Base-by-base conservation (phyloP, 53 echinoderm and acorn worm genomes). In the Echinarachnius parma region DNA sequence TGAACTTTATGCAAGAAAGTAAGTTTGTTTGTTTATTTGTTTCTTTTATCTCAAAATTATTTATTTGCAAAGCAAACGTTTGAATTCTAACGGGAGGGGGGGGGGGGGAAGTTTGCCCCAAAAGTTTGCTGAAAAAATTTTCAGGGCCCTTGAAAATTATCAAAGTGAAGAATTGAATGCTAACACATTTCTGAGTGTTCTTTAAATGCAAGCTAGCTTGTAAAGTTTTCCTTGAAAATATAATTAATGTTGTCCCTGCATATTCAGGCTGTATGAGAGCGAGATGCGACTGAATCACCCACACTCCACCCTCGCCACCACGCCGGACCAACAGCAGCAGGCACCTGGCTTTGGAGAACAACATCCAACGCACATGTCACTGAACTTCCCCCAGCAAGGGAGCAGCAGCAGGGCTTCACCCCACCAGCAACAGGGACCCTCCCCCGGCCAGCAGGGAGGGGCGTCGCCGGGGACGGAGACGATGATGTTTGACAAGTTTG, bases 401-500 rank as follows among this genome's bases (percentile, higher is more conserved):
- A 14, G 47, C 31, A 46, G 47, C 26, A 33, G 53, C 34, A 11
- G 29, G 5, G 21, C 70, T 20, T 36, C 70, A 0, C 9, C 50
- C 48, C 27, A 21, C 34, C 62, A 52, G 36, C 34, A 34, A 9
- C 53, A 52, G 22, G 15, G 29, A 5, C 32, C 70, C 21, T 36
- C 70, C 2, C 9, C 50, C 48, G 36, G 30, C 34, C 62, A 52
- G 36, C 34, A 34, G 14, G 21, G 75, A 34, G 42, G 10, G 5
- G 31, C 65, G 16, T 31, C 68, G n/a, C 29, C 62, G 31, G 62
- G 57, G 36, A 71, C 55, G 28, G 76, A 76, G 42, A 23, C 77
- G 5, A 78, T 87, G 21, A 68, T 71, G 53, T 93, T 93, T 76
- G 89, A 86, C 55, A 93, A 87, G 31, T 93, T 93, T 81, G 94